Evolutionary conservation across 2,797 vertebrate species (phyloP).

Genomic region (Taeniopygia guttata): DNA sequence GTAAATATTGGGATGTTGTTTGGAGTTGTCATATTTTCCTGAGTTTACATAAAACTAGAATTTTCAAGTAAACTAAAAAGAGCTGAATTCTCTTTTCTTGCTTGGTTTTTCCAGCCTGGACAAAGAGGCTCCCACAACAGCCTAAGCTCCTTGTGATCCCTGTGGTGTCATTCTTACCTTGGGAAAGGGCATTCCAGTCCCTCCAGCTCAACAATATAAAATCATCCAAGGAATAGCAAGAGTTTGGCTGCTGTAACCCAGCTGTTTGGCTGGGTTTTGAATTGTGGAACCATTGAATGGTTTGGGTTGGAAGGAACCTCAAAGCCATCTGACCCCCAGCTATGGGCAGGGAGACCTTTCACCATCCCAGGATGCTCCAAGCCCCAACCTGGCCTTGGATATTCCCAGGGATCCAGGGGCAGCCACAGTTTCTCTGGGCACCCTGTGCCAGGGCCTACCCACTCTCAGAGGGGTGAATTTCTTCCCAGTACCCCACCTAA

Average conservation of each 20-base stretch:
- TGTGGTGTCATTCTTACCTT: background rate
- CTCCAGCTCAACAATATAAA: background rate
- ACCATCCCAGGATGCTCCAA: accelerated
- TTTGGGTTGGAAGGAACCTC: background rate
- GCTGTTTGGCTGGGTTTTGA: background rate
- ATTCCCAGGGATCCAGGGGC: background rate
- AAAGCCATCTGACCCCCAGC: background rate
- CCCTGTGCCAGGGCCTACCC: background rate
- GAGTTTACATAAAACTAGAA: background rate
- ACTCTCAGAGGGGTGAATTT: accelerated
- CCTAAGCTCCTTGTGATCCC: background rate
- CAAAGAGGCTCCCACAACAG: background rate
- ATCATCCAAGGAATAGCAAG: background rate
- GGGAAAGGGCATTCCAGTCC: background rate
- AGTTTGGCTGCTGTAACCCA: background rate
- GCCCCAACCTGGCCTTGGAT: background rate
- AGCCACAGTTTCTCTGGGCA: background rate
- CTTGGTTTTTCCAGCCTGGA: background rate
- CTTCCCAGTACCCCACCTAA: background rate
- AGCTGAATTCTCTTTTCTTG: background rate
- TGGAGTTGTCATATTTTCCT: background rate
- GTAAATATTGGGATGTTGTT: background rate
- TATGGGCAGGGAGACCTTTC: background rate
- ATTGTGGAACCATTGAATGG: background rate
- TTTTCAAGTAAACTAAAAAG: background rate